Evolutionary conservation across 2,888 invertebrate genomes (phyloP).

Genomic region (Luperina nickerlii): DNA sequence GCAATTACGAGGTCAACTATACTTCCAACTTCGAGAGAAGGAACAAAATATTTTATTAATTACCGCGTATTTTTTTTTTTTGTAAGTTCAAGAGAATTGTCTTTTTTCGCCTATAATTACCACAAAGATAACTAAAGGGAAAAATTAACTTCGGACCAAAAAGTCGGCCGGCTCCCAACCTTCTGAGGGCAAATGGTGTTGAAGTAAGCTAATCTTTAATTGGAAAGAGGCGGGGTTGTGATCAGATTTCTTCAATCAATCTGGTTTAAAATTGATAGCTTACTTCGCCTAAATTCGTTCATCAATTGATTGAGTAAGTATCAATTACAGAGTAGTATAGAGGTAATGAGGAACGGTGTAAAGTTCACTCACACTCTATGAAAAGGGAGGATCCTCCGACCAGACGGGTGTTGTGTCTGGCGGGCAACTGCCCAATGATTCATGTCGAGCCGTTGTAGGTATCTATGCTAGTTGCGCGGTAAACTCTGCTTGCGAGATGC

Average conservation of each 20-base stretch:
- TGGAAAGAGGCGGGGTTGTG: constrained; percentile 48
- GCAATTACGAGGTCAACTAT: background rate
- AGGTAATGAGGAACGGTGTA: too few relatives aligned
- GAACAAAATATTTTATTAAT: constrained; percentile 13
- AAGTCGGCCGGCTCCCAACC: constrained; percentile 21
- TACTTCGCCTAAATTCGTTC: constrained; percentile 46
- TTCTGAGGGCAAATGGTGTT: constrained; percentile 43
- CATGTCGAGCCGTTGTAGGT: too few relatives aligned
- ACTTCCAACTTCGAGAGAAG: background rate
- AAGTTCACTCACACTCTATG: too few relatives aligned
- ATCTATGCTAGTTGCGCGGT: too few relatives aligned
- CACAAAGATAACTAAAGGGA: constrained; percentile 47
- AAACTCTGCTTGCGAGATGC: too few relatives aligned
- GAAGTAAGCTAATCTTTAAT: constrained; percentile 64
- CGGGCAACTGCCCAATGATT: too few relatives aligned
- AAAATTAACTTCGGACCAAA: constrained; percentile 48
- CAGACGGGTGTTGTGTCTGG: too few relatives aligned
- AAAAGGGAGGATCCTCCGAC: too few relatives aligned
- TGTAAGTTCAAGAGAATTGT: background rate
- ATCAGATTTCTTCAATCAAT: constrained; percentile 63
- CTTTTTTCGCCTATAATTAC: constrained; percentile 51
- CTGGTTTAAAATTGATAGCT: constrained; percentile 52
- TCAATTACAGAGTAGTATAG: background rate
- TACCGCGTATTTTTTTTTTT: background rate
- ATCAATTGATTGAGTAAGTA: constrained; percentile 29